These are phyloP conservation scores for Pygoscelis adeliae DNA, from an alignment of 2,113 vertebrate species.

Conservation along the genomic window DNA sequence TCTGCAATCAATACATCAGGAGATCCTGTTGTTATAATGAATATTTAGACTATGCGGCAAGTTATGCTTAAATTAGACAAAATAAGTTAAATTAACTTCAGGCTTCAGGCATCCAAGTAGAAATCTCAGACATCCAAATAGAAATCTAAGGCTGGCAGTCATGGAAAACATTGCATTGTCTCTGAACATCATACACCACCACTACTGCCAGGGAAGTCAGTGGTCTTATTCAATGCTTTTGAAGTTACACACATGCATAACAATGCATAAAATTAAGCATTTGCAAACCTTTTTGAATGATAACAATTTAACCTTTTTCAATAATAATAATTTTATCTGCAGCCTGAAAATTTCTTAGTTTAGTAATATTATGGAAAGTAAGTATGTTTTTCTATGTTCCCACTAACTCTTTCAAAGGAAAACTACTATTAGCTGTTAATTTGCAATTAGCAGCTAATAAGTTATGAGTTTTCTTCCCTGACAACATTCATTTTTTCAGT, in stretches of 20 bases:
- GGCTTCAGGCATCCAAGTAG: not conserved
- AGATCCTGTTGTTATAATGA: not conserved
- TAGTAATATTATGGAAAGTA: not conserved
- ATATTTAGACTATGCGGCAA: accelerated
- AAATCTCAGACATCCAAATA: not conserved
- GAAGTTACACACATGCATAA: not conserved
- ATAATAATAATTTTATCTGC: not conserved
- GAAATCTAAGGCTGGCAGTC: not conserved
- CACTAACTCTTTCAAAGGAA: not conserved
- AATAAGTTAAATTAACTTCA: not conserved
- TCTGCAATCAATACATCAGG: not conserved
- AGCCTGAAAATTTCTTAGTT: not conserved
- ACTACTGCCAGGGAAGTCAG: not conserved
- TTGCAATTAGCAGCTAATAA: not conserved
- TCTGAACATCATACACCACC: not conserved
- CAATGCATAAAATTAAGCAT: not conserved
- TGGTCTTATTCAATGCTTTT: not conserved
- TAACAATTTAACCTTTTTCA: not conserved
- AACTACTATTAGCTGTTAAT: not conserved
- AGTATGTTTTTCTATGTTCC: not conserved
- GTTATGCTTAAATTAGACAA: not conserved
- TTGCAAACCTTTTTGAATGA: not conserved
- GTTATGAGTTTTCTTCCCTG: not conserved
- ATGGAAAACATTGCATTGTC: not conserved
- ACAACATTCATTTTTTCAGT: not conserved